A percentile compares a stretch with the other conserved stretches of the same genome.
phyloP scores from a whole-genome alignment of 1,140 invertebrate genomes.

The Nasonia longicornis region DNA sequence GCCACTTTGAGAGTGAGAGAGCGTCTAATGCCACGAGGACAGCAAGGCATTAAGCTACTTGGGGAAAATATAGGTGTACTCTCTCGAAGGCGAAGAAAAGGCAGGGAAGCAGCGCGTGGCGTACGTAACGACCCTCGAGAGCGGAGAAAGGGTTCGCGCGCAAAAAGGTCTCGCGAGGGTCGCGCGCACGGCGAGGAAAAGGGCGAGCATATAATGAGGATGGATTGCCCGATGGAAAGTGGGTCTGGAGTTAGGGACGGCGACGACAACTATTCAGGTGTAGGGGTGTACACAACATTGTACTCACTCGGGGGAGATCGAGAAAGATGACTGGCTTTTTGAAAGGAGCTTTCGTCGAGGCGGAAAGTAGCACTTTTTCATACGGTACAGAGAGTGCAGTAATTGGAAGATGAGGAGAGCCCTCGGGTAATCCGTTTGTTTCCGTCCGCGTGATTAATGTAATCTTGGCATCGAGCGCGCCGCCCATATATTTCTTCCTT shows the following conservation, averaged over 20 bases:
- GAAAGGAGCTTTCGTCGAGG: background rate
- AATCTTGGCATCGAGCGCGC: background rate
- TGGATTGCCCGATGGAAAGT: conserved; percentile 8
- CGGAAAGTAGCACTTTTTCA: background rate
- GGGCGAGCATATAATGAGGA: conserved; percentile 22
- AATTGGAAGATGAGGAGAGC: background rate
- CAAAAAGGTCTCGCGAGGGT: background rate
- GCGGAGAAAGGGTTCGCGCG: conserved; percentile 9
- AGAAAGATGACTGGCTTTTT: background rate
- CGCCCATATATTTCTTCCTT: background rate
- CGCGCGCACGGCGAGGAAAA: background rate
- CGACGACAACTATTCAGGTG: too few relatives aligned
- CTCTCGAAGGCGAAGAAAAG: background rate
- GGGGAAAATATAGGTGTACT: background rate
- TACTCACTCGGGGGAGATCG: too few relatives aligned
- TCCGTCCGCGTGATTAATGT: background rate
- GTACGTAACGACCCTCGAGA: background rate
- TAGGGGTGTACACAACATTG: too few relatives aligned
- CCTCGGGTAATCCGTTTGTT: background rate
- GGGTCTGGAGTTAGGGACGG: background rate
- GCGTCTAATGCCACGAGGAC: conserved; percentile 11
- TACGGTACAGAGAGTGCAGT: background rate
- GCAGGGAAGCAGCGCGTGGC: background rate
- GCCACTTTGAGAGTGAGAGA: background rate
- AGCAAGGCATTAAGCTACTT: background rate